Percentiles rank a stretch among this genome's conserved stretches.
Conservation (phyloP, 37 sponge, comb jelly and placozoan species). For the Halisarca cf. caerulea region DNA sequence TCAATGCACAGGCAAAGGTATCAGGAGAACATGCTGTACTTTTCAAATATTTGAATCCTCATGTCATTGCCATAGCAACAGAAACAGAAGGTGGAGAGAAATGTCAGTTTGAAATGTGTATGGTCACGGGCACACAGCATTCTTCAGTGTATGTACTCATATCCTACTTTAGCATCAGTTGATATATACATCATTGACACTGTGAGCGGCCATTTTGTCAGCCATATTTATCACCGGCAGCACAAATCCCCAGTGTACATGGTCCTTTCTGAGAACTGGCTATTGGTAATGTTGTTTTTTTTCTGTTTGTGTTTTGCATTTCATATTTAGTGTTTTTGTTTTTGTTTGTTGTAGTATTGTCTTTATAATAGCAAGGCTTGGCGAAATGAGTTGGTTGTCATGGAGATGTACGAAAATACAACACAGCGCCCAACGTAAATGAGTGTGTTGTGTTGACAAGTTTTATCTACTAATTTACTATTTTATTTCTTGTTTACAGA, state of each 20-base stretch:
- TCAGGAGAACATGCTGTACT: conserved; percentile 72
- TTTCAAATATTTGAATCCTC: conserved; percentile 96
- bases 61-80: conserved; percentile 84
- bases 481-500: conserved; percentile 15
- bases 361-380: conserved; percentile 55
- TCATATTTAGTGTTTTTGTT: neutral
- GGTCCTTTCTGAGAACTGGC: conserved; percentile 92
- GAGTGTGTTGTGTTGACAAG: neutral
- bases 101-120: conserved; percentile 55
- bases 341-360: conserved; percentile 57
- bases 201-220: conserved; percentile 80
- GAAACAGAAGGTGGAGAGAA: conserved; percentile 61
- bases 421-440: conserved; percentile 46
- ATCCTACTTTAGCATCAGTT: conserved; percentile 36
- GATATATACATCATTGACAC: conserved; percentile 79
- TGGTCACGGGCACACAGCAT: neutral
- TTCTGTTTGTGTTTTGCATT: neutral
- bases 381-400: conserved; percentile 73
- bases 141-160: neutral
- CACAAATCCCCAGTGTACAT: conserved; percentile 78
- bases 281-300: conserved; percentile 50
- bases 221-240: conserved; percentile 74
- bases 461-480: neutral
- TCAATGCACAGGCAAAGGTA: conserved; percentile 75
- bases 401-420: conserved; percentile 73